Percentiles rank a stretch among this genome's conserved stretches.
These are phyloP conservation scores for Empis stercorea DNA, from an alignment of 2,888 invertebrate genomes.

Conservation along the genomic window DNA sequence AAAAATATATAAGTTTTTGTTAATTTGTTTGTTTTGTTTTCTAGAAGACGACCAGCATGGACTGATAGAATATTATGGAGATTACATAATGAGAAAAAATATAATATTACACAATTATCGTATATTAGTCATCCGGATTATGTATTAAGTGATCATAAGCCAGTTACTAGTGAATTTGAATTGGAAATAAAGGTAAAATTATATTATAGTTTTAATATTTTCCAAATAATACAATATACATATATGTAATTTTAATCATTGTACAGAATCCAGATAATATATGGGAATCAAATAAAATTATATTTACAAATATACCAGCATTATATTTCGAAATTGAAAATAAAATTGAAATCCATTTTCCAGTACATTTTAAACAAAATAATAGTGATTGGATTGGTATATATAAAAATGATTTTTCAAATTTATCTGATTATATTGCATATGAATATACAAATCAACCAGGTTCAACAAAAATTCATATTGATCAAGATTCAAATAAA, in stretches of 20 bases:
- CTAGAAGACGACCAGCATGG: constrained; percentile 86
- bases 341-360: constrained; percentile 30
- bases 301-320: constrained; percentile 50
- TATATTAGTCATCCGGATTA: constrained; percentile 70
- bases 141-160: constrained; percentile 83
- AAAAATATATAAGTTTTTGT: too few relatives aligned
- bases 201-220: too few relatives aligned
- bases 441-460: constrained; percentile 55
- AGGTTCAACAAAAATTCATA: constrained; percentile 5
- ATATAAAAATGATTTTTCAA: constrained; percentile 65
- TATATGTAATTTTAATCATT: too few relatives aligned
- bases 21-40: constrained; percentile 8
- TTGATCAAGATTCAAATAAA: constrained; percentile 20
- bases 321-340: constrained; percentile 63
- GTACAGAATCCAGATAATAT: too few relatives aligned
- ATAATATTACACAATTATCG: constrained; percentile 60
- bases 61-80: constrained; percentile 85
- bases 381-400: constrained; percentile 83
- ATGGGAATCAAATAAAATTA: constrained; percentile 39
- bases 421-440: constrained; percentile 68
- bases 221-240: too few relatives aligned
- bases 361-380: constrained; percentile 38
- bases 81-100: constrained; percentile 68
- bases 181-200: too few relatives aligned
- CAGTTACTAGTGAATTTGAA: constrained; percentile 69